These are phyloP conservation scores for Amphibalanus amphitrite DNA, from an alignment of 1,140 invertebrate genomes.

Conservation along the genomic window DNA sequence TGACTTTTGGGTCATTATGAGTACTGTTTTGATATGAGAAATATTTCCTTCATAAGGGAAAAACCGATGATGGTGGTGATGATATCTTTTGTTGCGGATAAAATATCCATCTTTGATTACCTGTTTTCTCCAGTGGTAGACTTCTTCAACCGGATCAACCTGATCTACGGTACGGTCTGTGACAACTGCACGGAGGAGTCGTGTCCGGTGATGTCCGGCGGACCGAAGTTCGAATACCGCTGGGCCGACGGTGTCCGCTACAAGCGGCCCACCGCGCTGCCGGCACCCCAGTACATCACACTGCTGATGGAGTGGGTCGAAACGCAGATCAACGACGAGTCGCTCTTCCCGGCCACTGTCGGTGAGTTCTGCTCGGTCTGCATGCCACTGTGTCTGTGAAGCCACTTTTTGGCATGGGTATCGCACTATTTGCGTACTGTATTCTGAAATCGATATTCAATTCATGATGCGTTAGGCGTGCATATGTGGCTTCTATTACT, in stretches of 20 bases:
- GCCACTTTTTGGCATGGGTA: background rate
- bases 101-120: conserved; percentile 10
- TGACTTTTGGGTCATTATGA: too few relatives aligned
- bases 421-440: background rate
- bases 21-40: too few relatives aligned
- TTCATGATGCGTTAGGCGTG: too few relatives aligned
- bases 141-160: conserved; percentile 89
- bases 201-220: conserved; percentile 85
- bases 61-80: too few relatives aligned
- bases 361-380: conserved; percentile 29
- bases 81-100: background rate
- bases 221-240: conserved; percentile 72
- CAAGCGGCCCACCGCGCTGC: conserved; percentile 73
- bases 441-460: background rate
- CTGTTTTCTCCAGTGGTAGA: conserved; percentile 56
- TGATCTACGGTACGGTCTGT: conserved; percentile 77
- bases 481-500: conserved; percentile 5
- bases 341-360: conserved; percentile 60
- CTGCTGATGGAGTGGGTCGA: conserved; percentile 91
- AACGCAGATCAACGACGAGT: conserved; percentile 79
- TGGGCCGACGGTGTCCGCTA: conserved; percentile 68
- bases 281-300: conserved; percentile 71
- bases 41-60: too few relatives aligned
- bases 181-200: conserved; percentile 70
- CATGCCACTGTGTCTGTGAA: too few relatives aligned